These are phyloP conservation scores for Perodicticus potto DNA, from an alignment of 2,797 vertebrate genomes.

Conservation along the genomic window DNA sequence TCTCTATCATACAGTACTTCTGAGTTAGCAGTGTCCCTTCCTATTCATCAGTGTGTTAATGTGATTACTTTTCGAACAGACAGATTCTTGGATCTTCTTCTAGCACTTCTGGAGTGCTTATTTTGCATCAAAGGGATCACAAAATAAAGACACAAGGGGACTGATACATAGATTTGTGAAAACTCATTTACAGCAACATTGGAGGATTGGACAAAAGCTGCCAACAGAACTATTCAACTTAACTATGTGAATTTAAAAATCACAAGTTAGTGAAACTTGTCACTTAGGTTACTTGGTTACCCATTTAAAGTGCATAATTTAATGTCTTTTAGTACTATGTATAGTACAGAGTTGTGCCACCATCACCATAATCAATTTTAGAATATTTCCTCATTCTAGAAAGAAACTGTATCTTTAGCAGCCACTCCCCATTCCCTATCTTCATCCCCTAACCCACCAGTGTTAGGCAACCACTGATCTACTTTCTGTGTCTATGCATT, in stretches of 20 bases:
- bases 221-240: constrained; percentile 7
- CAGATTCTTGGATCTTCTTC: constrained; percentile 59
- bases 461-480: no score
- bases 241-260: not conserved
- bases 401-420: no score
- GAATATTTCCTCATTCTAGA: no score
- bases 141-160: constrained; percentile 73
- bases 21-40: constrained; percentile 49
- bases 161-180: constrained; percentile 59
- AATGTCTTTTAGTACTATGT: no score
- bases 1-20: constrained; percentile 10
- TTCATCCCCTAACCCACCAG: no score
- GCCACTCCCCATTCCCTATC: no score
- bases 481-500: no score
- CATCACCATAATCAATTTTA: no score
- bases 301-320: no score
- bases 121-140: constrained; percentile 63
- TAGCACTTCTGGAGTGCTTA: constrained; percentile 67
- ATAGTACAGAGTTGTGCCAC: no score
- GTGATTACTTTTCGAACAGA: constrained; percentile 72
- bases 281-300: not conserved
- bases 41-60: constrained; percentile 76
- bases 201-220: constrained; percentile 18
- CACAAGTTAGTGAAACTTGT: not conserved
- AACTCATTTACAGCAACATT: constrained; percentile 52